Conservation (phyloP, 2,113 vertebrate genomes). For the Seriola aureovittata region DNA sequence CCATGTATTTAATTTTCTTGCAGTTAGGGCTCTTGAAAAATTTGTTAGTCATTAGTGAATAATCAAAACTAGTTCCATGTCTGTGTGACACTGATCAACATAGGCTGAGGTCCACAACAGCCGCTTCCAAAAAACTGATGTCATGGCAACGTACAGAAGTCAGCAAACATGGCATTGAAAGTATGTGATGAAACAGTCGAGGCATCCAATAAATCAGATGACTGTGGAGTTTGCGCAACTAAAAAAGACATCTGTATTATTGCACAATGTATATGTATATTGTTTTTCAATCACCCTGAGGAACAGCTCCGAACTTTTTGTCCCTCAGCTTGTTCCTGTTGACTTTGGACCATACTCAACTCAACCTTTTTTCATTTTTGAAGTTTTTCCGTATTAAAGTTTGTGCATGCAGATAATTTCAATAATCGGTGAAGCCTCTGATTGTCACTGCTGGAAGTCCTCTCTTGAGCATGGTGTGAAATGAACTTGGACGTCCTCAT, state of each 20-base stretch:
- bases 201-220: conserved; percentile 1
- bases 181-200: not conserved
- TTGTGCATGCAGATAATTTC: not conserved
- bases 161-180: not conserved
- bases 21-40: not conserved
- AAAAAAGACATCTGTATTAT: not conserved
- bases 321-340: not conserved
- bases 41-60: too few species aligned
- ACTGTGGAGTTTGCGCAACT: not conserved
- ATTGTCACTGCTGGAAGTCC: not conserved
- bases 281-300: not conserved
- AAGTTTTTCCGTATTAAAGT: not conserved
- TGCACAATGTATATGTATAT: not conserved
- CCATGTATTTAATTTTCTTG: not conserved
- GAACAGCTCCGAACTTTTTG: not conserved
- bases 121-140: conserved; percentile 23
- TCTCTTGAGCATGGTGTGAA: not conserved
- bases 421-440: not conserved
- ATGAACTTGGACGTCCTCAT: not conserved
- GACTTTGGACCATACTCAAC: not conserved
- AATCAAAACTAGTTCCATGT: not conserved
- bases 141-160: conserved; percentile 27
- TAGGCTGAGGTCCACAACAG: not conserved
- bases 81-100: not conserved
- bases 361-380: not conserved